Evolutionary conservation across 2,888 invertebrate genomes (phyloP), one percentile per base, ranked within the genome.

Genomic region (Phyllotreta cruciferae): DNA sequence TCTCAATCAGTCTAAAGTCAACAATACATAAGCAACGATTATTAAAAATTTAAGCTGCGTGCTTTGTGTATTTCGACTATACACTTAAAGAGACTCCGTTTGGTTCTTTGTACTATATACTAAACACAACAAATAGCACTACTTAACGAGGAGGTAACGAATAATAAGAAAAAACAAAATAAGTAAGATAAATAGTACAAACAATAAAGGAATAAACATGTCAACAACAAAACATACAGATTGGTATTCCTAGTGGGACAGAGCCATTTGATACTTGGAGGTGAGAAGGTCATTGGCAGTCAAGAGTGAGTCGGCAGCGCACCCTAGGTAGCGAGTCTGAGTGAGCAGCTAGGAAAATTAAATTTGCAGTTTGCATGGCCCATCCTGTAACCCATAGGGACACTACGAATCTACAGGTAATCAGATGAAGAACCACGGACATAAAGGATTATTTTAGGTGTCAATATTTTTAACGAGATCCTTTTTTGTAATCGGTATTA

Each of bases 201-300:
- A 77, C 76, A 76, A 74, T 75, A 74, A 75, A 74, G 74, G 74
- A 78, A 80, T 74, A 80, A 80, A 80, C 79, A 80, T 79, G 71
- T 79, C 79, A 79, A 80, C 79, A 81, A 80, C 80, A 81, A 80
- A 81, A 80, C 80, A 81, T 81, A 81, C 79, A 81, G 79, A 82
- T 80, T 80, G 79, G 81, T 80, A 80, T 78, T 81, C 80, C 80
- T 81, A 81, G 78, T 79, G 82, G 82, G 82, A 82, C 81, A 81
- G 83, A 82, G 82, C 82, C 82, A 81, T 82, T 83, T 84, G 83
- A 84, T 84, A 84, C 83, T 84, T 84, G 83, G 83, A 84, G 83
- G 83, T 82, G 81, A 82, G 82, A 81, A 82, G 81, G 79, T 80
- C 78, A 76, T 78, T 78, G 75, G 77, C 77, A 77, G 74, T 75